phyloP scores from a whole-genome alignment of 2,113 vertebrate species.

The Psittacus erithacus region DNA sequence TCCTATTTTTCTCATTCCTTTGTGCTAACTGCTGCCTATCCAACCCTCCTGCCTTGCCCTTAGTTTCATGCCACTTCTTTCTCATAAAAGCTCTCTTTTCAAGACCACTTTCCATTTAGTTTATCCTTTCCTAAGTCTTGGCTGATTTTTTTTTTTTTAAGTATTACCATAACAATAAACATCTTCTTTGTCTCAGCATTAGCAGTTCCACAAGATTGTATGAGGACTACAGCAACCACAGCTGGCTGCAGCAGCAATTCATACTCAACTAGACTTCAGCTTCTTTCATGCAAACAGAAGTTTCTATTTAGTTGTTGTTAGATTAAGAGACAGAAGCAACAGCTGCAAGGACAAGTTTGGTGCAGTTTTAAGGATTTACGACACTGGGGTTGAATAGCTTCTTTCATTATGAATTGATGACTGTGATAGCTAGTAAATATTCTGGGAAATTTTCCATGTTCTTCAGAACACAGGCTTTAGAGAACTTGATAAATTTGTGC shows the following conservation, averaged over 20 bases:
- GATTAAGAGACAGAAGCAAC: neutral
- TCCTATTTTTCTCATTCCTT: neutral
- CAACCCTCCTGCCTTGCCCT: neutral
- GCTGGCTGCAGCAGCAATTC: neutral
- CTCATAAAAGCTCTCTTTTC: neutral
- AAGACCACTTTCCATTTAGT: neutral
- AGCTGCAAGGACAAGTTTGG: neutral
- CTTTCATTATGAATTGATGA: neutral
- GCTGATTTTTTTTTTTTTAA: neutral
- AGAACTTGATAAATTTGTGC: neutral
- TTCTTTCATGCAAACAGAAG: neutral
- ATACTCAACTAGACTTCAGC: neutral
- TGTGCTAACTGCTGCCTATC: neutral
- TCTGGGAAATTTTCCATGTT: neutral
- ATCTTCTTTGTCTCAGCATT: neutral
- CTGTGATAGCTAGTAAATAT: neutral
- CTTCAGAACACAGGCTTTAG: neutral
- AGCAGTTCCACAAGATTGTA: neutral
- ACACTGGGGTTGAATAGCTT: neutral
- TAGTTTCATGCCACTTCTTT: neutral
- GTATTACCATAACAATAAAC: neutral
- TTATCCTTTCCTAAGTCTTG: neutral
- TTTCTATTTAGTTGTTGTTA: neutral
- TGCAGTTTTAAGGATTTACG: neutral
- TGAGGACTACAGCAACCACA: neutral